Base-by-base conservation (phyloP, 2,797 vertebrate genomes). In the Gadopsis bispinosus region DNA sequence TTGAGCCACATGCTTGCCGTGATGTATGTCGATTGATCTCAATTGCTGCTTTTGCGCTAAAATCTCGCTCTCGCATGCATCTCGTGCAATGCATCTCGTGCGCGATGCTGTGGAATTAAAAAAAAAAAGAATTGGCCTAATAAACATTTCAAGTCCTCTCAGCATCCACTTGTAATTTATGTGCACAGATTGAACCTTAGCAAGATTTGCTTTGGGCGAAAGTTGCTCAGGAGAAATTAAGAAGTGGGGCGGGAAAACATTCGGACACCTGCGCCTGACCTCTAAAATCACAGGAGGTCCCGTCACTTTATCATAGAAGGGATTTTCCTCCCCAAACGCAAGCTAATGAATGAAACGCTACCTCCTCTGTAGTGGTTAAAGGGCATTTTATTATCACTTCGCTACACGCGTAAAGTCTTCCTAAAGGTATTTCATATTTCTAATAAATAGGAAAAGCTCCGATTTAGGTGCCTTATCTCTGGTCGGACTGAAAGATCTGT, bases 251-350 rank as follows among this genome's bases (percentile, higher is more conserved):
- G 77, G 70, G 60, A 70, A 75, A 85, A 83, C 58, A 54, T 58
- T 67, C 54, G 77, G 71, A 86, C 87, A 67, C 75, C 53, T 87
- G 65, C 39, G 63, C 35, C 62, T 85, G 73, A 81, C 72, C 69
- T 70, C 37, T 31, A 13, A 4, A 54, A 14, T 69, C 66, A 51
- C 48, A 2, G 22, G 12, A 26, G 39, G 65, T 37, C 48, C 31
- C 19, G 33, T 65, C 64, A n/a, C 16, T 33, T 75, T 7, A 60
- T 66, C 61, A 39, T 72, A 60, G 59, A 78, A n/a, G 47, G 17
- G 2, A 14, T 26, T 43, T 8, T 41, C 47, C 20, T 19, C 59
- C 1, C 26, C 1, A 1, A 67, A 50, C 45, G 0, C 10, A 45
- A 0, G 7, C 0, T 10, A 22, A 70, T 26, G 8, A 35, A n/a